A percentile compares a stretch with the other conserved stretches of the same genome.
These are phyloP conservation scores for Isoperla grammatica DNA, from an alignment of 2,888 invertebrate species.

Conservation along the genomic window DNA sequence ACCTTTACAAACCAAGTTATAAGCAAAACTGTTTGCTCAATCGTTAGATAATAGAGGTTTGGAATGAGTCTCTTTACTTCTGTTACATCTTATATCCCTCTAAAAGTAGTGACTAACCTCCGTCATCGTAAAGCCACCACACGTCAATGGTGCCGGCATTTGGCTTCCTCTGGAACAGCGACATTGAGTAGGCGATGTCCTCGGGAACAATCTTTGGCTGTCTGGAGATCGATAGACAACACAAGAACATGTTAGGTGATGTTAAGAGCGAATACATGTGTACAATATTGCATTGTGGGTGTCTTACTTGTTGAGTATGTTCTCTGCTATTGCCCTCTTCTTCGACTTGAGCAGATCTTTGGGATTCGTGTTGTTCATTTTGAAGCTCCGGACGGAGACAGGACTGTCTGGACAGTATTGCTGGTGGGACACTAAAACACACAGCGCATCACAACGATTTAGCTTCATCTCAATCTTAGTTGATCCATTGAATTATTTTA, in stretches of 20 bases:
- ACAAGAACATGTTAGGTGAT: background rate
- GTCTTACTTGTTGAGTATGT: conserved; percentile 12
- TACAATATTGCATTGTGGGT: no score
- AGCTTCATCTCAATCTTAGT: no score
- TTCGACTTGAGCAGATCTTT: conserved; percentile 32
- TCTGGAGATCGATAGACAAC: no score
- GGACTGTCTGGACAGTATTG: conserved; percentile 24
- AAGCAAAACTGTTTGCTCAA: no score
- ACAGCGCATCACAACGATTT: background rate
- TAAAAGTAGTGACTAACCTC: no score
- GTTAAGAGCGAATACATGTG: no score
- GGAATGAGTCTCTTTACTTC: no score
- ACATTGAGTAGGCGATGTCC: conserved; percentile 62
- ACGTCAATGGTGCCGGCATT: conserved; percentile 81
- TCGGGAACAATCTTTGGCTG: conserved; percentile 50
- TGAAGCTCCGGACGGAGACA: conserved; percentile 6
- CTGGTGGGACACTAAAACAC: conserved; percentile 7
- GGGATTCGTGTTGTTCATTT: conserved; percentile 25
- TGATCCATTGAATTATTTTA: no score
- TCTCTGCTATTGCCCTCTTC: conserved; percentile 29
- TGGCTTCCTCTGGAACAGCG: conserved; percentile 71
- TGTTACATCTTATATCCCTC: no score
- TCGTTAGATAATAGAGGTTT: no score
- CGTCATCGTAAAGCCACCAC: conserved; percentile 96
- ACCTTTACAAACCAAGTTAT: no score